Base-by-base conservation (phyloP, 2,113 vertebrate species). In the Alectura lathami region DNA sequence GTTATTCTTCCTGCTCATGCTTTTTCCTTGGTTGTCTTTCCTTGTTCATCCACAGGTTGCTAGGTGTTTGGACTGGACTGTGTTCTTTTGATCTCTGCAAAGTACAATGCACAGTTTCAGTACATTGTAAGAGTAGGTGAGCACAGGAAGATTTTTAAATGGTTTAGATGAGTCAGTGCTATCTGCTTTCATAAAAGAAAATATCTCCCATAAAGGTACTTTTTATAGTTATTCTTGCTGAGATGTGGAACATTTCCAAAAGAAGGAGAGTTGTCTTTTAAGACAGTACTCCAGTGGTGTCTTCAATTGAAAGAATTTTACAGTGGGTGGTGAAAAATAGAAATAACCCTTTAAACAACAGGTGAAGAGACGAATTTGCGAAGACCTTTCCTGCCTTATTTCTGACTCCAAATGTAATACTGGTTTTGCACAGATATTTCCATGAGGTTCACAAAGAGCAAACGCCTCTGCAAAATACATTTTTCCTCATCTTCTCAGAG, bases 101-200 rank as follows among this genome's bases (percentile, higher is more conserved):
- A 83, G 36, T 67, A 20, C 50, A 45, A 11, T 54, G 23, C 32
- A 57, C 43, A 20, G 8, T 88, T 91, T 77, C 77, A 24, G 2
- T 66, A 36, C 29, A 34, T 82, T 69, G 8, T 80, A n/a, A 50
- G 42, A 6, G 2, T 7, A 70, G 29, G 32, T 81, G 64, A 92
- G 66, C 21, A 30, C 7, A 77, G 24, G 45, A 85, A 42, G 26
- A 45, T 34, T 90, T 89, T n/a, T 47, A 42, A 91, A 76, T 70
- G 34, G n/a, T 64, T 91, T 62, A 77, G 47, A 73, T 89, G 60
- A 89, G 43, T 92, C 72, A 83, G 34, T 74, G 77, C 74, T 92
- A 64, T 5, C 22, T 70, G 42, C 34, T 77, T 83, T 60, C 30
- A 72, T 92, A 70, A 77, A 81, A 30, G 38, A 83, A 91, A 62